phyloP scores from a whole-genome alignment of 2,888 invertebrate species.

The Coronaproctus castanopsis region DNA sequence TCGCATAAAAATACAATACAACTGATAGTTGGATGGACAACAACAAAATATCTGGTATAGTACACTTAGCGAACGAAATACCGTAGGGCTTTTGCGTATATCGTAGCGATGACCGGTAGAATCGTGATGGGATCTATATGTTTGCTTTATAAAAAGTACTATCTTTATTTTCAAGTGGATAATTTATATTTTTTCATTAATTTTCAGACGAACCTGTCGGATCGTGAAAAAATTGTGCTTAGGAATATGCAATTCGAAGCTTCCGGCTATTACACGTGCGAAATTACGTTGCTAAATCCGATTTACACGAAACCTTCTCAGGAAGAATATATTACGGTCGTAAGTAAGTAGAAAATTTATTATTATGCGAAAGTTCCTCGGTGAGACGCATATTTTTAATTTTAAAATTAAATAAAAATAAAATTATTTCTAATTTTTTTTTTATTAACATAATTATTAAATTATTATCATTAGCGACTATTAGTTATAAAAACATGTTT shows the following conservation, averaged over 20 bases:
- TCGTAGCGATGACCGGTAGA: too few relatives aligned
- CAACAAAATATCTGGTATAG: too few relatives aligned
- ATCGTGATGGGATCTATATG: too few relatives aligned
- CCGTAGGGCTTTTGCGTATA: too few relatives aligned
- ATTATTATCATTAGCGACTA: too few relatives aligned
- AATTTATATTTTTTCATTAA: conserved; percentile 4
- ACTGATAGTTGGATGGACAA: too few relatives aligned
- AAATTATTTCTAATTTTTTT: too few relatives aligned
- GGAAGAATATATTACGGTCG: conserved; percentile 53
- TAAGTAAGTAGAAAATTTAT: conserved; percentile 45
- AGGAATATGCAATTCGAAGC: conserved; percentile 55
- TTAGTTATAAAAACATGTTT: too few relatives aligned
- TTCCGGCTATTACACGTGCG: conserved; percentile 58
- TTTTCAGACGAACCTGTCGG: conserved; percentile 39
- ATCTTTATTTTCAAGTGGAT: conserved; percentile 2
- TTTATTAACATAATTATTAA: too few relatives aligned
- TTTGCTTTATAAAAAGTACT: background rate
- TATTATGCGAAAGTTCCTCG: background rate
- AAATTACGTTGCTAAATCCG: conserved; percentile 60
- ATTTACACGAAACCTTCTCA: conserved; percentile 63
- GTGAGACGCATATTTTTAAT: background rate
- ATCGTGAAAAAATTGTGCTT: conserved; percentile 46
- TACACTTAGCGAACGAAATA: too few relatives aligned
- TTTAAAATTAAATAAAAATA: too few relatives aligned
- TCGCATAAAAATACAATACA: too few relatives aligned